phyloP scores from a whole-genome alignment of 2,113 vertebrate genomes.

The Microcebus lehilahytsara region DNA sequence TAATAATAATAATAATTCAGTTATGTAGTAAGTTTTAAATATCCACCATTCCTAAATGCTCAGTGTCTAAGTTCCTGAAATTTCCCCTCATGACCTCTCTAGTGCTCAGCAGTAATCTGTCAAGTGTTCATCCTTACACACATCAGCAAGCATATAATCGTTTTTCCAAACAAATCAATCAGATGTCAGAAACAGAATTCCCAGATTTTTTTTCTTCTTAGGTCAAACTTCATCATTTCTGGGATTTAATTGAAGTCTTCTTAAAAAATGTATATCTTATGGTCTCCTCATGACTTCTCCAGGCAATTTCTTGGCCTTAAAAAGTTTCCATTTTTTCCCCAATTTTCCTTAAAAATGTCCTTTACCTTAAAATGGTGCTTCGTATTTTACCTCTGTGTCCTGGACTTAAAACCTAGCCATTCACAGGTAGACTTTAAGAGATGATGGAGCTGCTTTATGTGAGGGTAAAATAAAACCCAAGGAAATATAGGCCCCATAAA shows the following conservation, averaged over 20 bases:
- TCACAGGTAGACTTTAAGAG: background rate
- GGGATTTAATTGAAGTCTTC: background rate
- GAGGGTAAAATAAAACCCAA: background rate
- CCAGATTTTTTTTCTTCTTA: background rate
- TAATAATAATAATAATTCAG: background rate
- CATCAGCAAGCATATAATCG: background rate
- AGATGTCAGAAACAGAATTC: constrained; percentile 16
- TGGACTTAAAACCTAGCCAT: background rate
- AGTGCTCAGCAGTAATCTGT: background rate
- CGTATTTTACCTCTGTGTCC: background rate
- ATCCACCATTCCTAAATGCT: background rate
- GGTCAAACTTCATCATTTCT: background rate
- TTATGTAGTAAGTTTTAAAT: background rate
- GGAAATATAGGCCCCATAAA: background rate
- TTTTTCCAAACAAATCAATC: constrained; percentile 17
- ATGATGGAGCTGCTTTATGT: background rate
- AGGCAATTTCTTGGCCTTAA: background rate
- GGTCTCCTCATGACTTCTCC: background rate
- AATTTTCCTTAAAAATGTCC: background rate
- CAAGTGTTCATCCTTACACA: background rate
- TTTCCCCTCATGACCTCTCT: background rate
- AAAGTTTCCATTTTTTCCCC: background rate
- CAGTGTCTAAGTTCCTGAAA: background rate
- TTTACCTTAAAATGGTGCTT: background rate
- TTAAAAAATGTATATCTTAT: background rate